Percentiles rank a stretch among this genome's conserved stretches.
These are phyloP conservation scores for Andrena chrysosceles DNA, from an alignment of 2,888 invertebrate genomes.

Conservation along the genomic window DNA sequence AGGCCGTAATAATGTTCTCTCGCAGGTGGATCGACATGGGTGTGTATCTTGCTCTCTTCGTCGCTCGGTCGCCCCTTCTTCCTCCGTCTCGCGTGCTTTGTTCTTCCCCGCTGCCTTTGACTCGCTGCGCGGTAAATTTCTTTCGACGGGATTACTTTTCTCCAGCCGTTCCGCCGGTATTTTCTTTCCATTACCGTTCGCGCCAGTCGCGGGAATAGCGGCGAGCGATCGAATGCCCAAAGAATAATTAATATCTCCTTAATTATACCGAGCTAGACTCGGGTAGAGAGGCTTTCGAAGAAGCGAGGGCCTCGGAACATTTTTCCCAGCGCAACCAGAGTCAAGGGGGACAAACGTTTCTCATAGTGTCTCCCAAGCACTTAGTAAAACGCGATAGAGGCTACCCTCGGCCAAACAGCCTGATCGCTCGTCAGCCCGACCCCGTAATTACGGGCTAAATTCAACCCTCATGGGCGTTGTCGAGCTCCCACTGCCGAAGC, in stretches of 20 bases:
- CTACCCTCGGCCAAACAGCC: conserved; percentile 53
- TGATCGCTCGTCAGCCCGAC: conserved; percentile 63
- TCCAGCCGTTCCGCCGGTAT: neutral
- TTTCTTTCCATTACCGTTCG: neutral
- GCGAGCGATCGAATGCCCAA: neutral
- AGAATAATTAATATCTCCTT: neutral
- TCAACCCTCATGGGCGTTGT: conserved; percentile 67
- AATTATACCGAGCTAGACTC: neutral
- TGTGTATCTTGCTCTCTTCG: conserved; percentile 47
- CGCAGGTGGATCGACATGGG: conserved; percentile 56
- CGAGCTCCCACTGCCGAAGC: conserved; percentile 48
- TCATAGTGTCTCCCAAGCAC: neutral
- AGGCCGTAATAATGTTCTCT: conserved; percentile 50
- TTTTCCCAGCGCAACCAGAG: neutral
- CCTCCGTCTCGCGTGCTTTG: conserved; percentile 1
- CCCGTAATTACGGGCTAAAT: conserved; percentile 73
- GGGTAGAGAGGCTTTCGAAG: neutral
- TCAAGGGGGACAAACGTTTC: conserved; percentile 4
- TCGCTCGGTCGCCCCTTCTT: neutral
- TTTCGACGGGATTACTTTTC: conserved; percentile 15
- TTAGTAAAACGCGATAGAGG: conserved; percentile 34
- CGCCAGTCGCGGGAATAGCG: neutral
- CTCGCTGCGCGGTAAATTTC: conserved; percentile 4
- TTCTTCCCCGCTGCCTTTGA: conserved; percentile 2
- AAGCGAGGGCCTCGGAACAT: neutral